phyloP scores from a whole-genome alignment of 2,113 vertebrate species.

The Cairina moschata region DNA sequence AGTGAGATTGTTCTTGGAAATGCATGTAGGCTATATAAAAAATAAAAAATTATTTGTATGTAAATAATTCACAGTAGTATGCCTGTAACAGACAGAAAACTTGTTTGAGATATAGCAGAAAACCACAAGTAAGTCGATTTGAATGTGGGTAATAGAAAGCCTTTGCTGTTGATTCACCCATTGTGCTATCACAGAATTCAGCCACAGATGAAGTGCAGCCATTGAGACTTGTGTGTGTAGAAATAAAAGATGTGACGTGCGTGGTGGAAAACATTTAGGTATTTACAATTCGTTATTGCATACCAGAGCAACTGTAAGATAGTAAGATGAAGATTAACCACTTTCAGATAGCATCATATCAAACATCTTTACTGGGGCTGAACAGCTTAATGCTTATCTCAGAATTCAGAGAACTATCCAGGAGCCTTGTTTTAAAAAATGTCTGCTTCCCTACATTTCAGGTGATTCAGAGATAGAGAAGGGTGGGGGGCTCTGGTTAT shows the following conservation, averaged over 20 bases:
- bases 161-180: background rate
- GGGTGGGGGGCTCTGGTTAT: background rate
- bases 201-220: background rate
- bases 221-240: background rate
- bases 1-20: background rate
- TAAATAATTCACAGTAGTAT: background rate
- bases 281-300: constrained; percentile 66
- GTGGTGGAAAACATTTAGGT: background rate
- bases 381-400: constrained; percentile 41
- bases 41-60: background rate
- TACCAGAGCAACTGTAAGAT: constrained; percentile 35
- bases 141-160: background rate
- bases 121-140: background rate
- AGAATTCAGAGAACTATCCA: background rate
- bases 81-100: background rate
- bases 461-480: background rate
- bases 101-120: background rate
- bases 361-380: constrained; percentile 1
- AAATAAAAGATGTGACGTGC: background rate
- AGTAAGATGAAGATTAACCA: constrained; percentile 35
- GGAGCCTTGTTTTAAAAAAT: background rate
- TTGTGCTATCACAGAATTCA: background rate
- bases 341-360: constrained; percentile 40
- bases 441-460: background rate
- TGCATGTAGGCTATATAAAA: background rate